Percentiles rank a stretch among this genome's conserved stretches.
These are phyloP conservation scores for Marasmarcha lunaedactyla DNA, from an alignment of 2,888 invertebrate species.

Conservation along the genomic window DNA sequence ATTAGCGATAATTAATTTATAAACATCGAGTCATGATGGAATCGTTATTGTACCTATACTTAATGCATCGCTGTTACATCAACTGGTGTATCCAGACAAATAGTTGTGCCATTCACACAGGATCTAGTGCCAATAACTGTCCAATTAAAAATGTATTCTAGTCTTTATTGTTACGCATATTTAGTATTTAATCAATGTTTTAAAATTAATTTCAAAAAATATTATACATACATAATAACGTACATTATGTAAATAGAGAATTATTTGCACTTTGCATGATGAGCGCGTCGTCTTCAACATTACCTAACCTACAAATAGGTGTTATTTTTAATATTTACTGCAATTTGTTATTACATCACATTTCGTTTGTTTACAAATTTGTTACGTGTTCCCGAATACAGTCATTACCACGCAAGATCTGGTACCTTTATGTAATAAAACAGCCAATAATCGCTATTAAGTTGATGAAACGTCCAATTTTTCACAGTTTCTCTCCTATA, in stretches of 20 bases:
- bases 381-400: too few relatives aligned
- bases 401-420: too few relatives aligned
- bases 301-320: conserved; percentile 16
- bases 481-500: too few relatives aligned
- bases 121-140: conserved; percentile 72
- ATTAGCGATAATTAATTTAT: conserved; percentile 53
- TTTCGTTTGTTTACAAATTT: background rate
- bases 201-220: conserved; percentile 53
- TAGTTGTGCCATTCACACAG: conserved; percentile 62
- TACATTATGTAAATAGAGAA: conserved; percentile 50
- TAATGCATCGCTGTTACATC: conserved; percentile 21
- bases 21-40: conserved; percentile 31
- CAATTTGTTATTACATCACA: conserved; percentile 26
- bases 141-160: conserved; percentile 67
- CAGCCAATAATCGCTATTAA: too few relatives aligned
- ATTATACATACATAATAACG: conserved; percentile 36
- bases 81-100: conserved; percentile 39
- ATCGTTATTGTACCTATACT: conserved; percentile 29
- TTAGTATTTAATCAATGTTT: conserved; percentile 65
- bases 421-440: too few relatives aligned
- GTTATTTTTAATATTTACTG: conserved; percentile 18
- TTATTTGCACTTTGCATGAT: conserved; percentile 53
- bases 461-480: too few relatives aligned
- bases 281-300: conserved; percentile 34
- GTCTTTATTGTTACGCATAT: conserved; percentile 70